phyloP scores from a whole-genome alignment of 2,888 invertebrate species.

The Nasonovia ribisnigri region DNA sequence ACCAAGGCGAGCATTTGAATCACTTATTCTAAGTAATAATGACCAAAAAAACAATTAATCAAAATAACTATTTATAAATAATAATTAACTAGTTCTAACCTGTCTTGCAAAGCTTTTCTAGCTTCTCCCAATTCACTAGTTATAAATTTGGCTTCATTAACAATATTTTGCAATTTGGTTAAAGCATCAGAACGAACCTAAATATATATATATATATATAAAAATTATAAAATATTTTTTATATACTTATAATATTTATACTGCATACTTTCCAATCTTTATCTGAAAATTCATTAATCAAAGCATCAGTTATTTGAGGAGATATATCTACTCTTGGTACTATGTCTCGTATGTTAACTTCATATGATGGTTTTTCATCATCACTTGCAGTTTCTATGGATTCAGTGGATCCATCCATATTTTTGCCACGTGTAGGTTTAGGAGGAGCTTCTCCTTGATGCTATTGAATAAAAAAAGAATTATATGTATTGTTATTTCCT shows the following conservation, averaged over 20 bases:
- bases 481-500: background rate
- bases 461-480: conserved; percentile 66
- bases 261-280: conserved; percentile 89
- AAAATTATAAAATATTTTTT: conserved; percentile 23
- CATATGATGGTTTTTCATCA: conserved; percentile 71
- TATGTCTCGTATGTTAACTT: conserved; percentile 76
- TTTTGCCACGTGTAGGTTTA: conserved; percentile 67
- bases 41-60: background rate
- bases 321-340: conserved; percentile 86
- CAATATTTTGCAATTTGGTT: conserved; percentile 79
- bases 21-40: conserved; percentile 79
- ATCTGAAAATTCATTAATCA: conserved; percentile 85
- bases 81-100: conserved; percentile 6
- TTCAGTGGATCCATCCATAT: conserved; percentile 70
- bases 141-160: conserved; percentile 84
- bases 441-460: conserved; percentile 82
- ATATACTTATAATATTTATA: background rate
- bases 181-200: conserved; percentile 81
- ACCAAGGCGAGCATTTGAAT: conserved; percentile 93
- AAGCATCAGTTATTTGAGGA: conserved; percentile 82
- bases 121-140: conserved; percentile 87
- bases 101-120: conserved; percentile 77
- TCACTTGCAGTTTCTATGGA: conserved; percentile 72
- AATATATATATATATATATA: conserved; percentile 5
- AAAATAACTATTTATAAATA: background rate